Evolutionary conservation across 1,140 invertebrate species (phyloP).

Genomic region (Tetragonula clypearis): DNA sequence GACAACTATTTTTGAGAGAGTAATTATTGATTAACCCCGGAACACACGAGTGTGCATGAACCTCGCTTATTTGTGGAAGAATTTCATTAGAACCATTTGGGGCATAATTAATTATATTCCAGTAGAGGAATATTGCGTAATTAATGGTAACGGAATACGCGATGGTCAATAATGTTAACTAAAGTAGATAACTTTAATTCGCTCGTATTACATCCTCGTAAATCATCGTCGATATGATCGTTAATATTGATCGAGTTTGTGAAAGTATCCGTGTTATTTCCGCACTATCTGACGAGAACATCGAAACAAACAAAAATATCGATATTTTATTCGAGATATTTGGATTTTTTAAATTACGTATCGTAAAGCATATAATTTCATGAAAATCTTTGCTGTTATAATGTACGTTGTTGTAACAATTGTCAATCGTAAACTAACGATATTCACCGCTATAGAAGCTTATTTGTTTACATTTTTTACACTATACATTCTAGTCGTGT

Average conservation of each 20-base stretch:
- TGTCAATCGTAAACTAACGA: too few species aligned
- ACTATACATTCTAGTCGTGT: too few species aligned
- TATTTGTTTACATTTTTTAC: too few species aligned
- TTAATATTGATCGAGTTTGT: conserved; percentile 8
- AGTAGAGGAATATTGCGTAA: conserved; percentile 31
- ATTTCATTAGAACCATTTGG: conserved; percentile 42
- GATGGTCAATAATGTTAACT: conserved; percentile 33
- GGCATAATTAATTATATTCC: conserved; percentile 19
- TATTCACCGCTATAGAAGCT: too few species aligned
- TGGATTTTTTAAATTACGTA: too few species aligned
- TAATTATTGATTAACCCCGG: conserved; percentile 10
- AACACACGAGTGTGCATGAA: neutral
- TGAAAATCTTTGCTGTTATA: too few species aligned
- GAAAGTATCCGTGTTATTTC: neutral
- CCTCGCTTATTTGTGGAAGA: conserved; percentile 29
- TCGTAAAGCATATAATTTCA: too few species aligned
- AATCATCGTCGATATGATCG: conserved; percentile 4
- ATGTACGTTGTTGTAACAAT: too few species aligned
- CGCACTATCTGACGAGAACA: neutral
- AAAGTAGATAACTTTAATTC: conserved; percentile 47
- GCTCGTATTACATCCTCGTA: neutral
- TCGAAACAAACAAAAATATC: neutral
- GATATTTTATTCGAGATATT: too few species aligned
- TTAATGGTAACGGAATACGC: conserved; percentile 26
- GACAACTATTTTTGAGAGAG: neutral